Conservation (phyloP, 2,113 vertebrate species). For the Strigops habroptila region DNA sequence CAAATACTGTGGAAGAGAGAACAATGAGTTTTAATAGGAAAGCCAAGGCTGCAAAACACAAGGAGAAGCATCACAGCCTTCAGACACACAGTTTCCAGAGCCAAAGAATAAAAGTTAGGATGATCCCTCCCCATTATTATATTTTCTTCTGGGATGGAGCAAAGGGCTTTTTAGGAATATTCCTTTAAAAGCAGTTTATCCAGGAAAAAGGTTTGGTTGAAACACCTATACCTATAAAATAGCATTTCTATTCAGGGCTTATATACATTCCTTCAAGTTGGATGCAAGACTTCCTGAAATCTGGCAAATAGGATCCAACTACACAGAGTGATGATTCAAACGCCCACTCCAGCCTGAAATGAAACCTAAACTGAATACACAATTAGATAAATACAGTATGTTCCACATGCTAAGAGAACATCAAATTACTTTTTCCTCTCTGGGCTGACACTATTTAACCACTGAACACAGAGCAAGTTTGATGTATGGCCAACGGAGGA, state of each 20-base stretch:
- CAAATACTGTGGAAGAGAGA: slow-evolving; percentile 82
- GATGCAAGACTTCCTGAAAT: slow-evolving; percentile 30
- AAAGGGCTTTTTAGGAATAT: neutral
- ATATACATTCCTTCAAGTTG: neutral
- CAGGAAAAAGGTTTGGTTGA: neutral
- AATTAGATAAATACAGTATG: slow-evolving; percentile 59
- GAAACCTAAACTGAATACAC: slow-evolving; percentile 51
- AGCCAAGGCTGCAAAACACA: neutral
- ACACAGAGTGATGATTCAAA: slow-evolving; percentile 15
- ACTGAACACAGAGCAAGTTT: neutral
- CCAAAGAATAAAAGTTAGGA: neutral
- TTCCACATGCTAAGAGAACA: slow-evolving; percentile 58
- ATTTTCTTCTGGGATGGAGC: neutral
- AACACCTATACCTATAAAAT: neutral
- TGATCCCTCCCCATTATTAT: neutral
- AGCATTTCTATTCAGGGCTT: slow-evolving; percentile 26
- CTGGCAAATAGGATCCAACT: slow-evolving; percentile 21
- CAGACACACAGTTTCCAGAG: neutral
- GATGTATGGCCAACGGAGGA: neutral
- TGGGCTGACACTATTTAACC: slow-evolving; percentile 20
- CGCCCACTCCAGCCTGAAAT: slow-evolving; percentile 32
- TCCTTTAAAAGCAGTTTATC: neutral
- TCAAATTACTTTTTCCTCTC: slow-evolving; percentile 46
- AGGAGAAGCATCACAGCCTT: neutral
- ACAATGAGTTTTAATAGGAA: neutral